phyloP scores from a whole-genome alignment of 2,797 vertebrate genomes.

The Molossus molossus region DNA sequence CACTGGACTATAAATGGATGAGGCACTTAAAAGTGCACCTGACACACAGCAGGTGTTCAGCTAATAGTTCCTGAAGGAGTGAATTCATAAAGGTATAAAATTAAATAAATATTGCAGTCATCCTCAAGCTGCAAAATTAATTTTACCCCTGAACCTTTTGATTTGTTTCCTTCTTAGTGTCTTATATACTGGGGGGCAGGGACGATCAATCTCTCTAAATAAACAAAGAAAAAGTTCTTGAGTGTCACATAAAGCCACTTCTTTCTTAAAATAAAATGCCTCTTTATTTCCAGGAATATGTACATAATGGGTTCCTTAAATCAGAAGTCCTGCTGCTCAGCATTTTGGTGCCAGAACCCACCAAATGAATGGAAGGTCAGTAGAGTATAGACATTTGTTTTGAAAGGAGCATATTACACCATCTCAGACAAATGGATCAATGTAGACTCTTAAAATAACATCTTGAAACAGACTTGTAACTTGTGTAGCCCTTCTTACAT shows the following conservation, averaged over 20 bases:
- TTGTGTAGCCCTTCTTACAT: not conserved
- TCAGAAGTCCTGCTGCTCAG: slow-evolving; percentile 7
- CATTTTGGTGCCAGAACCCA: slow-evolving; percentile 6
- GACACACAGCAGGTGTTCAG: not conserved
- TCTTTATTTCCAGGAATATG: slow-evolving; percentile 45
- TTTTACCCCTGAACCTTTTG: not conserved
- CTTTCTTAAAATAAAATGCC: slow-evolving; percentile 18
- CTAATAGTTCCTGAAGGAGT: slow-evolving; percentile 45
- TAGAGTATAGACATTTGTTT: slow-evolving; percentile 15
- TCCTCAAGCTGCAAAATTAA: slow-evolving; percentile 38
- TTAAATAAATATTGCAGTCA: not conserved
- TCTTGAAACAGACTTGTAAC: slow-evolving; percentile 34
- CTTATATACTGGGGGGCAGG: not conserved
- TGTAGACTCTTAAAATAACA: not conserved
- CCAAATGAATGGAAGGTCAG: slow-evolving; percentile 30
- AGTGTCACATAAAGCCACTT: not conserved
- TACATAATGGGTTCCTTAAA: not conserved
- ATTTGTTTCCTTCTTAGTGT: not conserved
- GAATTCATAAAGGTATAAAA: slow-evolving; percentile 42
- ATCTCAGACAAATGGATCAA: not conserved
- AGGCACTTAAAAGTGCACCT: not conserved
- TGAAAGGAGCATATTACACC: slow-evolving; percentile 7
- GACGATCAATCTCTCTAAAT: not conserved
- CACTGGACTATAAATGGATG: not conserved
- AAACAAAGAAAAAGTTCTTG: slow-evolving; percentile 41